phyloP scores from a whole-genome alignment of 2,888 invertebrate genomes.

The Cheilosia pagana region DNA sequence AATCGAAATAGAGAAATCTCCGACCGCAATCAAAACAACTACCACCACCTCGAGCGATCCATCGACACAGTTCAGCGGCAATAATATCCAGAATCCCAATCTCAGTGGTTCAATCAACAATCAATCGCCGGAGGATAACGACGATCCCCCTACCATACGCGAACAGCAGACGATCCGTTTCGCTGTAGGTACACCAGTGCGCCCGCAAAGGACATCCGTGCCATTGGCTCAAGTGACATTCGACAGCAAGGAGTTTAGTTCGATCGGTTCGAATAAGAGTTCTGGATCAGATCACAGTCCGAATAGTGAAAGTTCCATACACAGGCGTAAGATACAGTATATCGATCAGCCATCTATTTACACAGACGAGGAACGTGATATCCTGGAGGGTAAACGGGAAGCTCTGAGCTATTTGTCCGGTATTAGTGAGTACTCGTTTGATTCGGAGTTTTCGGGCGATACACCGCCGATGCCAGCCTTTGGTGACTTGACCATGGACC shows the following conservation, averaged over 20 bases:
- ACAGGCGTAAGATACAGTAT: slow-evolving; percentile 85
- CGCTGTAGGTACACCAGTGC: slow-evolving; percentile 81
- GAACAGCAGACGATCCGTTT: slow-evolving; percentile 78
- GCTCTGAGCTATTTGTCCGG: slow-evolving; percentile 80
- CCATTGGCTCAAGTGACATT: slow-evolving; percentile 69
- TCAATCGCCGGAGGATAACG: slow-evolving; percentile 38
- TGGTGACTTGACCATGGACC: slow-evolving; percentile 83
- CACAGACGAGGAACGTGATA: slow-evolving; percentile 85
- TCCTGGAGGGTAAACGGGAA: slow-evolving; percentile 80
- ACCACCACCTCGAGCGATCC: slow-evolving; percentile 44
- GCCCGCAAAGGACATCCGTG: slow-evolving; percentile 76
- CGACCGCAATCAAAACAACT: slow-evolving; percentile 65
- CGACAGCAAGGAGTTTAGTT: slow-evolving; percentile 74
- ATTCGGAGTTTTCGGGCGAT: slow-evolving; percentile 84
- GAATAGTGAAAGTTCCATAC: slow-evolving; percentile 82
- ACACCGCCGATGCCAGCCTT: slow-evolving; percentile 84
- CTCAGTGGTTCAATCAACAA: slow-evolving; percentile 70
- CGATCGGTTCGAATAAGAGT: slow-evolving; percentile 76
- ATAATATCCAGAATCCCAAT: slow-evolving; percentile 76
- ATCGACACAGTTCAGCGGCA: slow-evolving; percentile 65
- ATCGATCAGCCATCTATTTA: slow-evolving; percentile 85
- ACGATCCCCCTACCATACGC: slow-evolving; percentile 50
- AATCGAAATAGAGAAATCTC: slow-evolving; percentile 39
- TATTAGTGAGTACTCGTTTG: slow-evolving; percentile 84
- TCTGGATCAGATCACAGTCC: slow-evolving; percentile 77